A percentile compares a stretch with the other conserved stretches of the same genome.
These are phyloP conservation scores for Nyctibius grandis DNA, from an alignment of 2,797 vertebrate species.

Conservation along the genomic window DNA sequence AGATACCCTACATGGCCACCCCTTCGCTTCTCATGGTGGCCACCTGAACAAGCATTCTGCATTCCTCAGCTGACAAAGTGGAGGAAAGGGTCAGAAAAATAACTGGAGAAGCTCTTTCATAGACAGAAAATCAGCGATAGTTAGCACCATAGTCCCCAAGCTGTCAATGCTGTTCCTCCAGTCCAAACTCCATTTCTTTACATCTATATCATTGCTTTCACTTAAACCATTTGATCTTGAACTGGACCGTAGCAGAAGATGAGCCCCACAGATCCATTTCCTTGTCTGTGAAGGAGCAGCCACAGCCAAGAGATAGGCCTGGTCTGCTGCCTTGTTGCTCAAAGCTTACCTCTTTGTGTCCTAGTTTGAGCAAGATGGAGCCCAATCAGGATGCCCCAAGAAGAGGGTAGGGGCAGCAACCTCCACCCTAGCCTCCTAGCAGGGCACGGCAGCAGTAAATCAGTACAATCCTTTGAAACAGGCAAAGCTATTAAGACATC, in stretches of 20 bases:
- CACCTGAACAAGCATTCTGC: background rate
- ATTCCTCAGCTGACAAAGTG: background rate
- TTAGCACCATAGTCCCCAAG: background rate
- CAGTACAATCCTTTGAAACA: background rate
- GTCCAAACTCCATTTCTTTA: background rate
- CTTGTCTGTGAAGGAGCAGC: background rate
- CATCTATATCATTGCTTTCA: background rate
- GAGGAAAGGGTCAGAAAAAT: background rate
- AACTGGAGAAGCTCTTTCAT: background rate
- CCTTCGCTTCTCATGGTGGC: background rate
- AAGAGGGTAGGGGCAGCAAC: background rate
- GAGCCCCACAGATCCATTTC: background rate
- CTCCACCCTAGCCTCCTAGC: background rate
- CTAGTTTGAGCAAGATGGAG: background rate
- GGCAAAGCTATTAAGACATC: background rate
- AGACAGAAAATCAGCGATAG: background rate
- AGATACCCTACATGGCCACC: too few species aligned
- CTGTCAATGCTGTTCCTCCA: background rate
- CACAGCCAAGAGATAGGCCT: background rate
- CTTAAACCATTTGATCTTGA: background rate
- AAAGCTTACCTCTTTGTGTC: background rate
- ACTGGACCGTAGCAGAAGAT: background rate
- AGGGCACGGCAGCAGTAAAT: background rate
- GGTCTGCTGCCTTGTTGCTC: background rate
- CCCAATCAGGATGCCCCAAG: background rate